Base-by-base conservation (phyloP, 2,797 vertebrate species). In the Melanogrammus aeglefinus region DNA sequence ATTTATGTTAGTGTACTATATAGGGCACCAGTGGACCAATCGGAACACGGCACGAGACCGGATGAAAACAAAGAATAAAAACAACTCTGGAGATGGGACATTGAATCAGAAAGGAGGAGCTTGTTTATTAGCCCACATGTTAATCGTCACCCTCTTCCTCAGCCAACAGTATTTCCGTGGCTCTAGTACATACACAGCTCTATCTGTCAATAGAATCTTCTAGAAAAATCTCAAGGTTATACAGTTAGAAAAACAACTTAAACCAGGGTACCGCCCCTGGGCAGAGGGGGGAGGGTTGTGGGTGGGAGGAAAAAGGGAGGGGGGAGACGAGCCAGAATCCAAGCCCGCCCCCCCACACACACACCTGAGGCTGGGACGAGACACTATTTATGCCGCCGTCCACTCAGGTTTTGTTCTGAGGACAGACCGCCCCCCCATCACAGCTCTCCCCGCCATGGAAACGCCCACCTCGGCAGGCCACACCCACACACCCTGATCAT, bases 221-320 rank as follows among this genome's bases (percentile, higher is more conserved):
- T 92, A 91, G 89, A 91, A 92, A 92, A 92, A 89, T 90, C 88
- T 92, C 87, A 85, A 91, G 86, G 89, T 92, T 92, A 91, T 86
- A 91, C 70, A 72, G 70, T 90, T 91, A 91, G 89, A 91, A 90
- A 90, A 90, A 90, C 81, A 89, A 91, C 86, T 89, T 81, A 90
- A 89, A 89, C 83, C 85, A 90, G 81, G 82, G 88, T 84, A 88
- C 84, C 86, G 87, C 77, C 81, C n/a, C 79, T 83, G 84, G 78
- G 76, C 12, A 6, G 35, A 66, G 75, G 38, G 81, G 73, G 38
- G 2, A 7, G 73, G 72, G 31, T 73, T 24, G 72, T 73, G 72
- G 63, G 63, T 69, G n/a, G 63, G 63, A 69, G 57, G 63, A 69
- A 9, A 72, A 33, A 29, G 27, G 29, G 70, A 3, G 70, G 70